phyloP scores from a whole-genome alignment of 1,140 invertebrate species.

The Rhopalosiphum padi region DNA sequence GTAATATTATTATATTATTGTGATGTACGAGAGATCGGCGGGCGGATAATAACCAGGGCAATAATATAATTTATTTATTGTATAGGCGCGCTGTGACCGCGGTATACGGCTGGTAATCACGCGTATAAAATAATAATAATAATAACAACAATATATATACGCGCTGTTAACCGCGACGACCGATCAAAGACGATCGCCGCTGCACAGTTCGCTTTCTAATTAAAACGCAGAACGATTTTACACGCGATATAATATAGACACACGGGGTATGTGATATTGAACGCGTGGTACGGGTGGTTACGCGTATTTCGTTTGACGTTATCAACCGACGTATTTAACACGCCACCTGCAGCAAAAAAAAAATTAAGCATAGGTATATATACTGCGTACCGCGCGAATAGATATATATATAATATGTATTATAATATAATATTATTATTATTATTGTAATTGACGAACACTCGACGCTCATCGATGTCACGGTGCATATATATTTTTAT shows the following conservation, averaged over 20 bases:
- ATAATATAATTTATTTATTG: not conserved
- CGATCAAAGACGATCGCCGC: constrained; percentile 12
- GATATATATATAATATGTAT: too few relatives aligned
- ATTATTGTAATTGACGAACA: too few relatives aligned
- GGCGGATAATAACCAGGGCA: not conserved
- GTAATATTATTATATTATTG: not conserved
- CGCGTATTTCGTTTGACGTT: not conserved
- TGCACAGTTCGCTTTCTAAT: constrained; percentile 33
- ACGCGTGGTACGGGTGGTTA: not conserved
- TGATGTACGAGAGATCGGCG: not conserved
- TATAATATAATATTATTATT: too few relatives aligned
- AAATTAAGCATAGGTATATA: too few relatives aligned
- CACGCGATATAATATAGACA: not conserved
- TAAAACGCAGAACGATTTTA: constrained; percentile 31
- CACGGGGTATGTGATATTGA: too few relatives aligned
- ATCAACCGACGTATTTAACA: not conserved
- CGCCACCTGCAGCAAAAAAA: not conserved
- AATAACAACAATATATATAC: not conserved
- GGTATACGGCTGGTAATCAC: not conserved
- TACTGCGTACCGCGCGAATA: not conserved
- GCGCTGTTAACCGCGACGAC: not conserved
- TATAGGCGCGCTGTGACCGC: not conserved
- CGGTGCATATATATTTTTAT: too few relatives aligned
- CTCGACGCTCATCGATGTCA: too few relatives aligned
- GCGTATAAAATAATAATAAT: too few relatives aligned